Evolutionary conservation across 2,888 invertebrate genomes (phyloP).

Genomic region (Mythimna vitellina): DNA sequence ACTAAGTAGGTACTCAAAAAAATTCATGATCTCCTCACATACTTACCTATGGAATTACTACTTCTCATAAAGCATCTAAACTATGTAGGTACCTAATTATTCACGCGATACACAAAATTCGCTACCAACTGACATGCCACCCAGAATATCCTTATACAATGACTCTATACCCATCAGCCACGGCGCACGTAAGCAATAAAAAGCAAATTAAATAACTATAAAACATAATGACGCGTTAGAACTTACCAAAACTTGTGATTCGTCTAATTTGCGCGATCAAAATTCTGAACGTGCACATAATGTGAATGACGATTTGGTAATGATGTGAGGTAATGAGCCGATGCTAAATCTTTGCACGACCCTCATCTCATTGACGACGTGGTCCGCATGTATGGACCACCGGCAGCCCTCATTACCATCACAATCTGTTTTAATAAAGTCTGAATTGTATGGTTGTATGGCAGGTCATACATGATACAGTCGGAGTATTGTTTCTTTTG

Average conservation of each 20-base stretch:
- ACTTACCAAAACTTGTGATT: constrained; percentile 42
- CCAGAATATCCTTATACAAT: constrained; percentile 47
- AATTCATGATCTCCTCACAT: neutral
- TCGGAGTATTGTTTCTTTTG: constrained; percentile 35
- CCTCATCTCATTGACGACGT: constrained; percentile 64
- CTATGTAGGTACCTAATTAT: neutral
- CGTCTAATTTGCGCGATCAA: constrained; percentile 55
- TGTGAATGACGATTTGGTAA: constrained; percentile 55
- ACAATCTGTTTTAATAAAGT: constrained; percentile 57
- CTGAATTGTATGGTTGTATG: constrained; percentile 43
- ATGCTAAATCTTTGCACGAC: constrained; percentile 63
- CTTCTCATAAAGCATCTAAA: constrained; percentile 7
- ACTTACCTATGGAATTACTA: neutral
- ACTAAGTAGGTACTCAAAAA: neutral
- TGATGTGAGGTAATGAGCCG: constrained; percentile 61
- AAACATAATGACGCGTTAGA: constrained; percentile 42
- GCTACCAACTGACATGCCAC: constrained; percentile 41
- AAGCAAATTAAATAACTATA: constrained; percentile 62
- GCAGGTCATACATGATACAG: constrained; percentile 40
- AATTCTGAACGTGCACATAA: constrained; percentile 52
- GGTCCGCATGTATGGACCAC: constrained; percentile 67
- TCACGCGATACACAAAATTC: neutral
- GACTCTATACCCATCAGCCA: constrained; percentile 21
- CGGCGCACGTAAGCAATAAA: constrained; percentile 47
- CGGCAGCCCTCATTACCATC: constrained; percentile 60